Conservation (phyloP, 2,888 invertebrate species). For the Cepaea hortensis region DNA sequence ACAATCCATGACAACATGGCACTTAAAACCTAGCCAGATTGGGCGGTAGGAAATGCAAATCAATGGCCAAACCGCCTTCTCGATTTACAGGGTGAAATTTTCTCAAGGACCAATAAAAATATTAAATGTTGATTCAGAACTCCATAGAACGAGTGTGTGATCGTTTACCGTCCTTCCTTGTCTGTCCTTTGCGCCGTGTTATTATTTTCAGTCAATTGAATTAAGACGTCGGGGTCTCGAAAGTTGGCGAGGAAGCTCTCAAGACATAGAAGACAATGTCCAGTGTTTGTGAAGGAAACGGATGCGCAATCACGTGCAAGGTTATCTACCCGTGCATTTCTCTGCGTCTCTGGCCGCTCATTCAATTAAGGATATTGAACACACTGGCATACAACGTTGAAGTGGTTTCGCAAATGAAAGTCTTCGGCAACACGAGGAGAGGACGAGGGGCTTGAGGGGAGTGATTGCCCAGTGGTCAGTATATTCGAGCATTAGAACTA, state of each 20-base stretch:
- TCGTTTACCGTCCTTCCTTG: constrained; percentile 16
- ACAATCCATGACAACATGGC: no score
- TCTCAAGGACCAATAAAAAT: constrained; percentile 37
- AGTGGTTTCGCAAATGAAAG: constrained; percentile 25
- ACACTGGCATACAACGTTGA: neutral
- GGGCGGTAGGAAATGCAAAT: constrained; percentile 25
- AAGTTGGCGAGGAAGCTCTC: constrained; percentile 24
- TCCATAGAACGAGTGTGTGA: constrained; percentile 20
- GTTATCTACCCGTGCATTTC: constrained; percentile 36
- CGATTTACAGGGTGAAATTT: constrained; percentile 23
- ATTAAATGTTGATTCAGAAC: constrained; percentile 37
- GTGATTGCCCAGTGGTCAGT: no score
- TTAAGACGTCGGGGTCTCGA: constrained; percentile 15
- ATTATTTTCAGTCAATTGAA: constrained; percentile 40
- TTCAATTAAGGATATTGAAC: constrained; percentile 24
- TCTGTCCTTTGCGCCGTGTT: constrained; percentile 17
- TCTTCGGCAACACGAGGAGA: neutral
- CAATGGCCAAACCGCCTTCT: constrained; percentile 24
- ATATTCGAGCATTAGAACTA: no score
- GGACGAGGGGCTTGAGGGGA: no score
- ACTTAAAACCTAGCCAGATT: neutral
- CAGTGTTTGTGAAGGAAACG: constrained; percentile 38
- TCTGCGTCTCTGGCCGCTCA: constrained; percentile 11
- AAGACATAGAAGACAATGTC: constrained; percentile 30
- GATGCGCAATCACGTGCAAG: constrained; percentile 44